These are phyloP conservation scores for Lampris incognitus DNA, from an alignment of 2,113 vertebrate genomes.

Conservation along the genomic window DNA sequence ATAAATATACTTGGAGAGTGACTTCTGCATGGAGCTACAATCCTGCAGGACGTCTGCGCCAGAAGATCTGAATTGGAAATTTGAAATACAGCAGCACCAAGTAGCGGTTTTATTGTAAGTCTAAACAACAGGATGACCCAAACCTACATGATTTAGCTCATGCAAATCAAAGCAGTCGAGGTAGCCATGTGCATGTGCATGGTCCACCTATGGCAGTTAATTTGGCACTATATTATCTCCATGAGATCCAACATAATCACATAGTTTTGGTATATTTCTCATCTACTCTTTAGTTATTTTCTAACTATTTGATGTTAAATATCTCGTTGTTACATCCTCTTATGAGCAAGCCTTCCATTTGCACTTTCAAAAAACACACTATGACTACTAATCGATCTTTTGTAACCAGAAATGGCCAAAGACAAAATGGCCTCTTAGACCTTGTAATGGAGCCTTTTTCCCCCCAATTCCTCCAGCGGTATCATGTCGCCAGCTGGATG, in stretches of 20 bases:
- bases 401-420: slow-evolving; percentile 11
- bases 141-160: slow-evolving; percentile 43
- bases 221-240: background rate
- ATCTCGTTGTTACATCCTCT: background rate
- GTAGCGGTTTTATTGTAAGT: slow-evolving; percentile 51
- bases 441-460: slow-evolving; percentile 25
- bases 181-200: slow-evolving; percentile 13
- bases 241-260: slow-evolving; percentile 31
- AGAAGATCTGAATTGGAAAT: slow-evolving; percentile 11
- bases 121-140: slow-evolving; percentile 47
- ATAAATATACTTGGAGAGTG: slow-evolving; percentile 61
- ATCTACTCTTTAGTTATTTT: slow-evolving; percentile 17
- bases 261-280: slow-evolving; percentile 31
- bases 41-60: slow-evolving; percentile 49
- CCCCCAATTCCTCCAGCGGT: slow-evolving; percentile 84
- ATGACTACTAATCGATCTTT: background rate
- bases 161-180: slow-evolving; percentile 32
- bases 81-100: slow-evolving; percentile 60
- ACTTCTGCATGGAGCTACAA: slow-evolving; percentile 57
- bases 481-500: slow-evolving; percentile 95
- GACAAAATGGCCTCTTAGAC: slow-evolving; percentile 6
- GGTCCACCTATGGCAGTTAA: slow-evolving; percentile 22
- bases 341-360: background rate
- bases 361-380: background rate
- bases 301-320: slow-evolving; percentile 5